phyloP scores from a whole-genome alignment of 2,113 vertebrate species.

The Neofelis nebulosa region DNA sequence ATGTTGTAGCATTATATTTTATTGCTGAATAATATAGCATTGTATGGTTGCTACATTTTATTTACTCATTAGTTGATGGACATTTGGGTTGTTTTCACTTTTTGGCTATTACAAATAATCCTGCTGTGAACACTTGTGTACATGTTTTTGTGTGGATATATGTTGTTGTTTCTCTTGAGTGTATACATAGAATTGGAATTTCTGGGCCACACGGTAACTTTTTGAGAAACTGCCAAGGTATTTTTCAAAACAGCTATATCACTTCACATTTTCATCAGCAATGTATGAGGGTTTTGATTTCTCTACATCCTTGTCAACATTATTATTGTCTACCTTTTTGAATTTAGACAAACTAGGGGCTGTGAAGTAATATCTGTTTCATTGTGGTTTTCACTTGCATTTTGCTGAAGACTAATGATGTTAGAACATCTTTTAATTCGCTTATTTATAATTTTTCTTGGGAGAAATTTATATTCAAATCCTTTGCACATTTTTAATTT shows the following conservation, averaged over 20 bases:
- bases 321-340: background rate
- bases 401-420: background rate
- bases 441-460: background rate
- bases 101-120: background rate
- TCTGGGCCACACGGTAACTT: background rate
- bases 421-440: background rate
- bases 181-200: background rate
- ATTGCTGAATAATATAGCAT: background rate
- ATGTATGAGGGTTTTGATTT: background rate
- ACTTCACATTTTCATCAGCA: background rate
- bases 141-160: background rate
- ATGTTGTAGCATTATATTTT: background rate
- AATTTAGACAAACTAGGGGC: background rate
- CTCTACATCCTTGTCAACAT: background rate
- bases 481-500: constrained; percentile 2
- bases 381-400: background rate
- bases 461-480: constrained; percentile 5
- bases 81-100: background rate
- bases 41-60: background rate
- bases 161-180: background rate
- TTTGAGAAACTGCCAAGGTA: background rate
- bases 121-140: background rate
- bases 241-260: background rate
- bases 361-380: background rate
- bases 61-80: background rate